Conservation (phyloP, 2,113 vertebrate species). For the Zosterops lateralis region DNA sequence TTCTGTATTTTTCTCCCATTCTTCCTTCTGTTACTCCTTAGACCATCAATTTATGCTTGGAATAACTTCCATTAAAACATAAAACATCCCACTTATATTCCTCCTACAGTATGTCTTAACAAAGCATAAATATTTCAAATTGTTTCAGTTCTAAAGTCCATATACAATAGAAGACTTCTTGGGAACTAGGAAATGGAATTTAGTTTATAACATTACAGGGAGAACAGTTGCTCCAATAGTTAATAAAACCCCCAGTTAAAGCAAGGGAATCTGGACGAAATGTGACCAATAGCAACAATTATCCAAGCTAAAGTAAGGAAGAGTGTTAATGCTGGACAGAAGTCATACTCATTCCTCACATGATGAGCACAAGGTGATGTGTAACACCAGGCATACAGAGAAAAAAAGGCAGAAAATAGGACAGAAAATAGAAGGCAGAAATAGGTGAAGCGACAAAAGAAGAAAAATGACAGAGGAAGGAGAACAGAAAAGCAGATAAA, state of each 20-base stretch:
- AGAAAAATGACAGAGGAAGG: neutral
- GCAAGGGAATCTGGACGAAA: neutral
- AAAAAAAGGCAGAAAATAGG: neutral
- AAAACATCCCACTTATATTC: neutral
- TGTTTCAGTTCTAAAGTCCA: neutral
- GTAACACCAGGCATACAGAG: neutral
- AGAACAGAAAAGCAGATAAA: neutral
- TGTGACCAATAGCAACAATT: neutral
- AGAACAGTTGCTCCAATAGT: neutral
- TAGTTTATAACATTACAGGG: neutral
- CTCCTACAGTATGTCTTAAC: neutral
- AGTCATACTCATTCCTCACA: neutral
- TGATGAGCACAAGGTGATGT: neutral
- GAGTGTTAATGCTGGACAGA: neutral
- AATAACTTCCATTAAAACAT: neutral
- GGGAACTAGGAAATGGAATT: neutral
- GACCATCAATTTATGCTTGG: neutral
- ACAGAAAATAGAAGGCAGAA: neutral
- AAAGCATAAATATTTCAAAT: neutral
- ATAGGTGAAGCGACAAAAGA: neutral
- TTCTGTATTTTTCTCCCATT: neutral
- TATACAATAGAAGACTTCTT: neutral
- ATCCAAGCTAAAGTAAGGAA: neutral
- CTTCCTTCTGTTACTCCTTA: neutral
- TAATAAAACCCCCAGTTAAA: neutral